A percentile compares a stretch with the other conserved stretches of the same genome.
These are phyloP conservation scores for Saccostrea cuccullata DNA, from an alignment of 1,140 invertebrate genomes.

Conservation along the genomic window DNA sequence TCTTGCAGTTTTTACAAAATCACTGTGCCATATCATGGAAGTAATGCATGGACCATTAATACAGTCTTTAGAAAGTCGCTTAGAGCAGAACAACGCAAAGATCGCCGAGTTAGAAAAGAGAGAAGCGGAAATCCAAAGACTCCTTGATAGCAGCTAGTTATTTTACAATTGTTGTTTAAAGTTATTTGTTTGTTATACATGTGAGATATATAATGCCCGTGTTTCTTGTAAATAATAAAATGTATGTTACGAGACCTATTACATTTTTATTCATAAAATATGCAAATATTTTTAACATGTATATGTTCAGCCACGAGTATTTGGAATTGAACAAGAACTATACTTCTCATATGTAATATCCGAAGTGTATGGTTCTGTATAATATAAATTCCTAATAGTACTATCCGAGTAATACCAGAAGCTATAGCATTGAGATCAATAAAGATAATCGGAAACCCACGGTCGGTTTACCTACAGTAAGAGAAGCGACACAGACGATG, in stretches of 20 bases:
- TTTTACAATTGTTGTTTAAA: conserved; percentile 10
- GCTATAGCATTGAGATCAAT: too few species aligned
- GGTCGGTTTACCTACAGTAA: too few species aligned
- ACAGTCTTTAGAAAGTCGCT: conserved; percentile 79
- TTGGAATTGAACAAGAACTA: neutral
- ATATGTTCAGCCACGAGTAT: neutral
- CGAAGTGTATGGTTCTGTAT: too few species aligned
- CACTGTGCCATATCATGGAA: conserved; percentile 82
- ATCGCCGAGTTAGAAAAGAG: conserved; percentile 61
- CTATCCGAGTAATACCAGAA: too few species aligned
- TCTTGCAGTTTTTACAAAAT: conserved; percentile 80
- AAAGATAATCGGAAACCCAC: too few species aligned
- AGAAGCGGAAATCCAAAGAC: conserved; percentile 62
- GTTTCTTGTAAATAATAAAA: conserved; percentile 34
- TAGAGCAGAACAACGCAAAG: conserved; percentile 78
- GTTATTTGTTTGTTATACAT: conserved; percentile 26
- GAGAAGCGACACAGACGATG: too few species aligned
- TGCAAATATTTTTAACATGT: neutral
- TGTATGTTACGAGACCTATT: neutral
- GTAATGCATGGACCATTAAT: conserved; percentile 81
- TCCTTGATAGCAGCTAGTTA: conserved; percentile 50
- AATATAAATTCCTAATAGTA: too few species aligned
- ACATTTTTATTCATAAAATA: neutral
- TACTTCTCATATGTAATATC: too few species aligned
- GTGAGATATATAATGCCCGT: conserved; percentile 24